phyloP scores from a whole-genome alignment of 2,888 invertebrate genomes.

The Eupithecia dodoneata region DNA sequence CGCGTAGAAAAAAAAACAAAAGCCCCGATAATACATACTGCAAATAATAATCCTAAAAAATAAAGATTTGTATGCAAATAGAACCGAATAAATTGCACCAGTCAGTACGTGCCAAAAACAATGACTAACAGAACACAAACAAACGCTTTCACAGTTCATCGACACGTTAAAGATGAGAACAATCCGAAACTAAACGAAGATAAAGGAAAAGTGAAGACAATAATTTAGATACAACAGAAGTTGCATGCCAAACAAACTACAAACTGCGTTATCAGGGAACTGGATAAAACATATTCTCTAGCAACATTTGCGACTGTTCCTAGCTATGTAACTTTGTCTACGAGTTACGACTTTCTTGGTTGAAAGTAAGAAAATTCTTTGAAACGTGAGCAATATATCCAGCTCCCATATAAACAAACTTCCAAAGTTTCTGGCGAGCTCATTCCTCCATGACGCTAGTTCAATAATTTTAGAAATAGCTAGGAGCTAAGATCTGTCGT shows the following conservation, averaged over 20 bases:
- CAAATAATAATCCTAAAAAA: conserved; percentile 23
- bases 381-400: conserved; percentile 67
- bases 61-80: conserved; percentile 28
- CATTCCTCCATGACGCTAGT: conserved; percentile 65
- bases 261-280: conserved; percentile 61
- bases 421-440: conserved; percentile 62
- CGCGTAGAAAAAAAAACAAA: conserved; percentile 19
- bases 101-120: conserved; percentile 31
- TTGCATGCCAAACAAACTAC: conserved; percentile 49
- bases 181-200: conserved; percentile 33
- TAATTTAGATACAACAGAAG: conserved; percentile 45
- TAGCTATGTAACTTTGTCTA: conserved; percentile 71
- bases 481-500: conserved; percentile 31
- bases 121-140: conserved; percentile 30
- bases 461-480: conserved; percentile 58
- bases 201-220: conserved; percentile 43
- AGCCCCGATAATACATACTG: conserved; percentile 14
- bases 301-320: conserved; percentile 68
- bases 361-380: conserved; percentile 62
- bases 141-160: conserved; percentile 31
- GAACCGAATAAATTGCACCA: conserved; percentile 24
- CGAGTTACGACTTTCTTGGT: conserved; percentile 55
- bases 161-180: conserved; percentile 25
- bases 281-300: conserved; percentile 58
- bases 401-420: conserved; percentile 68